Evolutionary conservation across 2,113 vertebrate species (phyloP).

Genomic region (Thamnophis sirtalis): DNA sequence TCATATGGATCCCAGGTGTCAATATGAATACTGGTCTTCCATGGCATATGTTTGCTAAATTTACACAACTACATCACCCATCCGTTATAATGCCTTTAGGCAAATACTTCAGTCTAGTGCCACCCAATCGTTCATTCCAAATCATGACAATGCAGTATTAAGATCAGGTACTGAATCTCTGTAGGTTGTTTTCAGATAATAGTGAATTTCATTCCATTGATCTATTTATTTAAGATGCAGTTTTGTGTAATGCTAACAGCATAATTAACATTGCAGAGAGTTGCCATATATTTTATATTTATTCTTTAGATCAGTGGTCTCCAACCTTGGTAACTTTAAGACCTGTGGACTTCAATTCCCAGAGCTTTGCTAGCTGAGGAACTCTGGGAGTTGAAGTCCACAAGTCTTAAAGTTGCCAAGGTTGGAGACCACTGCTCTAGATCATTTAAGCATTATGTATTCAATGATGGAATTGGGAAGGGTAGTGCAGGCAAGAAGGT

Average conservation of each 20-base stretch:
- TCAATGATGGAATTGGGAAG: too few relatives aligned
- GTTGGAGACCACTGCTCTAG: too few relatives aligned
- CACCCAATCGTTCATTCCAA: not conserved
- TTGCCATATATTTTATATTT: not conserved
- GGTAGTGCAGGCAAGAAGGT: too few relatives aligned
- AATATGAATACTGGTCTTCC: not conserved
- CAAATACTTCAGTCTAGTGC: not conserved
- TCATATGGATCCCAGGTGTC: not conserved
- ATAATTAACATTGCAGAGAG: not conserved
- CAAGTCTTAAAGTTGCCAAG: too few relatives aligned
- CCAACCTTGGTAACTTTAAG: too few relatives aligned
- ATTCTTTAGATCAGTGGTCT: not conserved
- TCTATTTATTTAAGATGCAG: not conserved
- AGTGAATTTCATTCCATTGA: not conserved
- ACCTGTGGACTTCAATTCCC: too few relatives aligned
- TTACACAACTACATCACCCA: not conserved
- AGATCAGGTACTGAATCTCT: not conserved
- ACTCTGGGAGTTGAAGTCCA: too few relatives aligned
- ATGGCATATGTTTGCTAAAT: not conserved
- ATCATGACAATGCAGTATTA: not conserved
- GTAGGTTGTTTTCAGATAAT: not conserved
- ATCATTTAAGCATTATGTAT: too few relatives aligned
- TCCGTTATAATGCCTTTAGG: not conserved
- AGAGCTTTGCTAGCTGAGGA: too few relatives aligned
- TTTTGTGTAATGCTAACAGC: not conserved